Base-by-base conservation (phyloP, 2,797 vertebrate species). In the Acrocephalus scirpaceus region DNA sequence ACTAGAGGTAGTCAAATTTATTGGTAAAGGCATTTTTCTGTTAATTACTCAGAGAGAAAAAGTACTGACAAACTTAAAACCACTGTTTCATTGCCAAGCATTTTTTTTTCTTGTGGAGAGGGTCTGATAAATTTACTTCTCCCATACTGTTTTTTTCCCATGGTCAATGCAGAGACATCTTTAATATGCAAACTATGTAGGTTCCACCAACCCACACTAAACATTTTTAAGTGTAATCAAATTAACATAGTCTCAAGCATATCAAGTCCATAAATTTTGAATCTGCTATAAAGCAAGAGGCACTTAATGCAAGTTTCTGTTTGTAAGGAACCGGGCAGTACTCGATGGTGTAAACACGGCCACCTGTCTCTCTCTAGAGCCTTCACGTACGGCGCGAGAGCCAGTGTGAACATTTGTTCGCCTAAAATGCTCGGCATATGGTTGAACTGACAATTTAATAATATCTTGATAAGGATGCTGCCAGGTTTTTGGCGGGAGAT, bases 401-500 rank as follows among this genome's bases (percentile, higher is more conserved):
- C 85, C 85, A 92, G 81, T 4, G 47, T 7, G 92, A 95, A 95
- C 92, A 96, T 92, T 94, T 96, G 92, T 92, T 96, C 86, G 15
- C 64, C 85, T 94, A 82, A 96, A 96, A 95, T 11, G 76, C 80
- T 93, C 12, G 61, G 80, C 94, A 97, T 97, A 96, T 97, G 96
- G 96, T 84, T 88, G 80, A 92, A 22, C 82, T 96, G 95, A 95
- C 95, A 96, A 96, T 97, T 95, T 95, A 96, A 97, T 95, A 96
- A 95, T 92, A 90, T 93, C 90, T 82, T 4, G 83, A 94, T 96
- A 94, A 92, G 94, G 86, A 92, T 22, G 70, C 73, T 95, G 91
- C 92, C 89, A 95, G 80, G 95, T 96, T 95, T 95, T 96, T 95
- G 96, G 95, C 90, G 38, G 81, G 86, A 96, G 93, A 96, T 96